phyloP scores from a whole-genome alignment of 2,113 vertebrate genomes.

The Gadus chalcogrammus region DNA sequence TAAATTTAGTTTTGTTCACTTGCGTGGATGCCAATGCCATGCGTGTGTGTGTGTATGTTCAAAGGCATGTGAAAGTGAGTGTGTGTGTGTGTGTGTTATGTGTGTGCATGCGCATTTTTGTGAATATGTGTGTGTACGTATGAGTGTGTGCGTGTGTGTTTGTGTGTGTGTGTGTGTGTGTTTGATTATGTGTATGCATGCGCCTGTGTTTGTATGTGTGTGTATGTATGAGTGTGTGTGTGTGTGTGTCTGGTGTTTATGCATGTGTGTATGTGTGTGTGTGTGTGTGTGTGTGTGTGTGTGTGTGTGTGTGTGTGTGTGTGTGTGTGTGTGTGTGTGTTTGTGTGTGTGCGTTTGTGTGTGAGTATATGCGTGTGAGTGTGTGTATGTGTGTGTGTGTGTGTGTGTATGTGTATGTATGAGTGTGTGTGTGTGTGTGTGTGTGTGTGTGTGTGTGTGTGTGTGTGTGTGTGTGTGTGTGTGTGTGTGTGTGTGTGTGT shows the following conservation, averaged over 20 bases:
- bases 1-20: too few species aligned
- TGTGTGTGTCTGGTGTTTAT: conserved; percentile 6
- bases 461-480: conserved; percentile 13
- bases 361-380: conserved; percentile 5
- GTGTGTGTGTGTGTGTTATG: conserved; percentile 20
- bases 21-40: conserved; percentile 11
- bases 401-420: conserved; percentile 4
- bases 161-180: too few species aligned
- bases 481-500: conserved; percentile 12
- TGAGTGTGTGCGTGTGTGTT: too few species aligned
- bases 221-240: conserved; percentile 24
- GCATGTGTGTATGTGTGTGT: not conserved
- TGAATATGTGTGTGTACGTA: not conserved
- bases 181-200: too few species aligned
- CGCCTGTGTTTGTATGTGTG: conserved; percentile 25
- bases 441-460: conserved; percentile 11
- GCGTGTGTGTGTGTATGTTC: conserved; percentile 14
- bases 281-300: conserved; percentile 6
- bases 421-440: conserved; percentile 19
- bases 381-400: not conserved
- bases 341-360: not conserved
- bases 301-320: not conserved
- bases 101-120: conserved; percentile 20
- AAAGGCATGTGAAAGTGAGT: conserved; percentile 20
- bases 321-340: not conserved